Base-by-base conservation (phyloP, 2,113 vertebrate species). In the Hypomesus transpacificus region DNA sequence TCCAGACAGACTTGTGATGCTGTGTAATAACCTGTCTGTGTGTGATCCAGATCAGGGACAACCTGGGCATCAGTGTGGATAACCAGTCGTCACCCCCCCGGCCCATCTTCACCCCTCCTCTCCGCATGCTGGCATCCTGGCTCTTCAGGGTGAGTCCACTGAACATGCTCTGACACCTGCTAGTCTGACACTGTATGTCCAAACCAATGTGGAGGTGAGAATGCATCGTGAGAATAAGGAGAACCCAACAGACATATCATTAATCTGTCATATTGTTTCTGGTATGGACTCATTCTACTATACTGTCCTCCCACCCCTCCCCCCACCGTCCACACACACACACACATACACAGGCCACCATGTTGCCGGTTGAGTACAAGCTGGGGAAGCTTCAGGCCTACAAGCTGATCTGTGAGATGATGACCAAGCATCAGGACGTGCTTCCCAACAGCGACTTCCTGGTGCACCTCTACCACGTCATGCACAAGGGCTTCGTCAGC, bases 41-140 rank as follows among this genome's bases (percentile, higher is more conserved):
- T 82, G 57, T 85, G 69, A 51, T 71, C 0, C 84, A 99, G 97
- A 97, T 99, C 85, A 91, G 97, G 88, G 97, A 99, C 89, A 99
- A 99, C 82, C 92, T 99, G 1, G 96, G 95, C 24, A 92, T 99
- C 77, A 98, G 95, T 59, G 84, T 93, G 84, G 97, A 99, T 83
- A 96, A 96, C 83, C 96, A 96, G 81, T 94, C 94, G 14, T 96
- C 95, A 75, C 94, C 96, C 1, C 93, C 94, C 59, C 94, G 93
- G 80, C 95, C 97, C 0, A 17, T 89, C 75, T 92, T 98, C 77
- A 96, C 97, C 84, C 97, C 97, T 69, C 97, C 97, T 39, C 95
- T 99, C 75, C 91, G 95, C 87, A 99, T 99, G 93, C 93, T 99
- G 87, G 95, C 96, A 2, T 96, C 97, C 0, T 99, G 97, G 97